Percentiles rank a stretch among this genome's conserved stretches.
These are phyloP conservation scores for Zootoca vivipara DNA, from an alignment of 2,113 vertebrate species.

Conservation along the genomic window DNA sequence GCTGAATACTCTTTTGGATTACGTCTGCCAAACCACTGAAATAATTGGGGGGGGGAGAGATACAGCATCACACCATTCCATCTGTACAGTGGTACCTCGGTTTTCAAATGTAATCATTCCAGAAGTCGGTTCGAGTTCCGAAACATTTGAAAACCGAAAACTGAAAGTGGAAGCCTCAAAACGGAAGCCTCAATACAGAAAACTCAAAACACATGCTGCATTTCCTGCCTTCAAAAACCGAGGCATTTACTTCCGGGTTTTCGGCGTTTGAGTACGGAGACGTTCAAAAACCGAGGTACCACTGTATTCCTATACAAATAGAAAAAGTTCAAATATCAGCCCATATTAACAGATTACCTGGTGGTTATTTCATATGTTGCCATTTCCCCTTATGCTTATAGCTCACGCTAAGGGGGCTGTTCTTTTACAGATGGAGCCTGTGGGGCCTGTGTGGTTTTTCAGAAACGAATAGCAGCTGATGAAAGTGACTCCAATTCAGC, in stretches of 20 bases:
- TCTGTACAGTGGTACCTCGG: background rate
- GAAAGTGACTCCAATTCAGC: background rate
- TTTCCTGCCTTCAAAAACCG: too few species aligned
- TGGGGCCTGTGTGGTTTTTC: background rate
- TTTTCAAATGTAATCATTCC: too few species aligned
- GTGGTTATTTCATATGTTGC: background rate
- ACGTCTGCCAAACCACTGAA: background rate
- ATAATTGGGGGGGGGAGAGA: too few species aligned
- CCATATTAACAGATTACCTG: background rate
- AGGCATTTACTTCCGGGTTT: too few species aligned
- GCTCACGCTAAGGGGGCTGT: background rate
- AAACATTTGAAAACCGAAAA: too few species aligned
- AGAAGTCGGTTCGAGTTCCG: too few species aligned
- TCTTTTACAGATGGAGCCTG: background rate
- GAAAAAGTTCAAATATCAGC: too few species aligned
- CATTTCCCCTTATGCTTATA: background rate
- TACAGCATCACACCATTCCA: background rate
- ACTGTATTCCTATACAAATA: background rate
- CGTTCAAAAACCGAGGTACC: too few species aligned
- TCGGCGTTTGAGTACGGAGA: too few species aligned
- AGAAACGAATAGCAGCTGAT: background rate
- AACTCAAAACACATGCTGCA: too few species aligned
- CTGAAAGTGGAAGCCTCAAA: too few species aligned
- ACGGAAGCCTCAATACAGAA: too few species aligned
- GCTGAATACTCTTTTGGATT: background rate